Base-by-base conservation (phyloP, 2,888 invertebrate genomes). In the Pheosia gnoma region DNA sequence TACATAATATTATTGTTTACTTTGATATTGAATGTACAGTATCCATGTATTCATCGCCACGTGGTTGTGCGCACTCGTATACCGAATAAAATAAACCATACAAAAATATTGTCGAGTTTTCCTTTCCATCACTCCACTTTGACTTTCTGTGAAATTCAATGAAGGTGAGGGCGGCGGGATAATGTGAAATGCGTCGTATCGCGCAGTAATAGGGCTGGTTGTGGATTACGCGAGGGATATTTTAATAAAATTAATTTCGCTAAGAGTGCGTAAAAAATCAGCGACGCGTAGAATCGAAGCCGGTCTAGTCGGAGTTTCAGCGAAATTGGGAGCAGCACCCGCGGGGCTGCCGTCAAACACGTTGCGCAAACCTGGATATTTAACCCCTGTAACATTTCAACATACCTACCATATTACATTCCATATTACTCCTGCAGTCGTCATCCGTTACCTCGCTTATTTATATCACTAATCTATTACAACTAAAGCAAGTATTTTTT, bases 1-100 rank as follows among this genome's bases (percentile, higher is more conserved):
- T 87, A 88, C 84, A 88, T 88, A 85, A 88, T 88, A 85, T 79
- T 86, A 90, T 86, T 85, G 85, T 89, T 92, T 91, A 89, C 83
- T 90, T 92, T 93, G 88, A 89, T 91, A 91, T 87, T 87, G 80
- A 84, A 85, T 91, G 91, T 91, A 90, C 89, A 89, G 90, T 85
- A 83, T 83, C 86, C 84, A 84, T 88, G 82, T 87, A 88, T 85
- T 84, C 87, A 89, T 89, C 83, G 87, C 88, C 83, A 88, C 86
- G 86, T 92, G 90, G 90, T 85, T 89, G 88, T 89, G 85, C 87
- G 84, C 39, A 84, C 79, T 89, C 85, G 86, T 91, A 86, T 91
- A 91, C 88, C 85, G 84, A 82, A 88, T 85, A 84, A 89, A 80
- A 90, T 91, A 91, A 90, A 91, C 79, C 74, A 86, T 83, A 81